Base-by-base conservation (phyloP, 2,113 vertebrate genomes). In the Paramisgurnus dabryanus region DNA sequence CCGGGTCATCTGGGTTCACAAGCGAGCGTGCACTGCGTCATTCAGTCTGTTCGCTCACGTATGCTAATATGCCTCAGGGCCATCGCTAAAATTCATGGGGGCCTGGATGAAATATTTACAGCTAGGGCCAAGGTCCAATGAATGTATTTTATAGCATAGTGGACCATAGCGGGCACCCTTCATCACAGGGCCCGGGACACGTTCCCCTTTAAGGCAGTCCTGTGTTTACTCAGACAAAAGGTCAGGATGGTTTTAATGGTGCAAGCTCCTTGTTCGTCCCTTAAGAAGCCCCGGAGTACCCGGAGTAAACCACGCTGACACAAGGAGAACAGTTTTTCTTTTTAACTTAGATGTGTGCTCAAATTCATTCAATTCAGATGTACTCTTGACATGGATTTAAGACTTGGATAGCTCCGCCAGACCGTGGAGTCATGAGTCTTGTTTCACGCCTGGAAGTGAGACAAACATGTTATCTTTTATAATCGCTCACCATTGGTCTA, bases 331-430 rank as follows among this genome's bases (percentile, higher is more conserved):
- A 34, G 27, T 53, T 53, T 47, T 53, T 53, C 50, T 15, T 53
- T 53, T 6, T 13, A 53, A 53, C 4, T 53, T 15, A 53, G 50
- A 53, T 53, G 50, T 53, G 50, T 3, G 4, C 50, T 10, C 13
- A 4, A 34, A 41, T 53, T 66, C 64, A 45, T 76, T 22, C 22
- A 22, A 22, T 22, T 22, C 74, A 50, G 60, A 65, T 27, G 47
- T 49, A 49, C 41, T 22, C 58, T 27, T 75, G 74, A 76, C 61
- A 66, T 40, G 47, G 60, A 50, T 53, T 40, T 34, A 73, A 43
- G n/a, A 17, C 53, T 22, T 43, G 0, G 17, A 60, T 43, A 76
- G 58, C 13, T 13, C 22, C 17, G 22, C 5, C 22, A 64, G 43
- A 39, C 43, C 17, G 43, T 15, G 7, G 75, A 67, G 18, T 55